These are phyloP conservation scores for Bombus difficillimus DNA, from an alignment of 1,140 invertebrate species.

Conservation along the genomic window DNA sequence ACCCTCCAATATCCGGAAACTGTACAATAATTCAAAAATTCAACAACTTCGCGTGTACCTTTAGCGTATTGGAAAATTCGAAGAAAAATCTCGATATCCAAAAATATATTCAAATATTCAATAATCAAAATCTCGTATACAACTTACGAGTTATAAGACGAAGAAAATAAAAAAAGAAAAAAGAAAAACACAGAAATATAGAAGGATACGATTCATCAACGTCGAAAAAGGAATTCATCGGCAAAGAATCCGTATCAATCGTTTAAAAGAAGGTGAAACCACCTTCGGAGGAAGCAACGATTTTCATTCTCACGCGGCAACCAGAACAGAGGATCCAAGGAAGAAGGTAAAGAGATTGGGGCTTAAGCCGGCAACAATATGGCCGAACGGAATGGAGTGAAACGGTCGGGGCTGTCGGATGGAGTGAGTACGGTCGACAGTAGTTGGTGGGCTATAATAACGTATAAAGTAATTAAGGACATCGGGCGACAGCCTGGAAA, in stretches of 20 bases:
- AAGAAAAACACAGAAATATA: not conserved
- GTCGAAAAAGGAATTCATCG: not conserved
- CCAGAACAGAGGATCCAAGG: constrained; percentile 1
- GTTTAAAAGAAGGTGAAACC: not conserved
- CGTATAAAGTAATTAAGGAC: constrained; percentile 84
- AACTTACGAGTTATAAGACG: not conserved
- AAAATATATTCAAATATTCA: not conserved
- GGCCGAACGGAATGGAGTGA: constrained; percentile 72
- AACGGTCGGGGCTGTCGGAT: constrained; percentile 66
- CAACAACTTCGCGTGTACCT: too few species aligned
- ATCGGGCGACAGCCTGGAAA: constrained; percentile 79
- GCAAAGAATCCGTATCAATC: not conserved
- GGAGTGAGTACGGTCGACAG: constrained; percentile 75
- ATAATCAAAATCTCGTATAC: not conserved
- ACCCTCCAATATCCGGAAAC: not conserved
- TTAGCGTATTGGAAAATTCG: too few species aligned
- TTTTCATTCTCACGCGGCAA: constrained; percentile 5
- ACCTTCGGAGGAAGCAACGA: not conserved
- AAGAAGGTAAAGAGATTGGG: constrained; percentile 40
- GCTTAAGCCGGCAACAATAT: constrained; percentile 65
- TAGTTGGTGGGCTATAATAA: constrained; percentile 81
- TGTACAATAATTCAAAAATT: not conserved
- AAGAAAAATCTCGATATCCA: too few species aligned
- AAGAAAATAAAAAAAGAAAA: not conserved
- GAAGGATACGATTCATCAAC: not conserved